Base-by-base conservation (phyloP, 2,888 invertebrate species). In the Abrostola triplasia region DNA sequence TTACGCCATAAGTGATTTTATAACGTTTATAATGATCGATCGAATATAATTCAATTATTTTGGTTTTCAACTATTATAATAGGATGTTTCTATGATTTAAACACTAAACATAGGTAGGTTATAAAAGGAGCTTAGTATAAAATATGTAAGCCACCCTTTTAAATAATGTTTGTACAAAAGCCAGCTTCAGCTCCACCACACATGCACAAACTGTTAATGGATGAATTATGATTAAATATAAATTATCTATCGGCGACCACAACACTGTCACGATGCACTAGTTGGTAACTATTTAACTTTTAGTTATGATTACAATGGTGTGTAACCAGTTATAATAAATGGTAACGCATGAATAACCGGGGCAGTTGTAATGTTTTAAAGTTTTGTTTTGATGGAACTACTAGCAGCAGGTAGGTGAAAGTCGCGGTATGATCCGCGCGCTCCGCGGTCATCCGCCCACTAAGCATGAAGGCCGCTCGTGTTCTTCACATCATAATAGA, bases 381-480 rank as follows among this genome's bases (percentile, higher is more conserved):
- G 81, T 83, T 84, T 83, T 87, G 85, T 88, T 90, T 88, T 84
- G 86, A 85, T 85, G 81, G 84, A 87, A 84, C 81, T 76, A 80
- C 79, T 74, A 60, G 57, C 59, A 55, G 81, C 65, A 77, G 74
- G 83, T 76, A 81, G 88, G 92, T 91, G 92, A 92, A 92, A 92
- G 92, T 90, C 85, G 80, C 81, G 82, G 79, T 76, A 77, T 83
- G 81, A 81, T 83, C 79, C 81, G 84, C 72, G 76, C 81, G 83
- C 79, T 79, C 77, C 72, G 78, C 91, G 87, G 88, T 84, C 88
- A 86, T 87, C 86, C 89, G 88, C 87, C 87, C 89, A 92, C 92
- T 89, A 86, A 90, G 86, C 92, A 88, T 92, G 92, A 92, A 92
- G 92, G 92, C 90, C 91, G 86, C 72, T 75, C 77, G 80, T 77